phyloP scores from a whole-genome alignment of 2,113 vertebrate genomes.

The Pluvianellus socialis region DNA sequence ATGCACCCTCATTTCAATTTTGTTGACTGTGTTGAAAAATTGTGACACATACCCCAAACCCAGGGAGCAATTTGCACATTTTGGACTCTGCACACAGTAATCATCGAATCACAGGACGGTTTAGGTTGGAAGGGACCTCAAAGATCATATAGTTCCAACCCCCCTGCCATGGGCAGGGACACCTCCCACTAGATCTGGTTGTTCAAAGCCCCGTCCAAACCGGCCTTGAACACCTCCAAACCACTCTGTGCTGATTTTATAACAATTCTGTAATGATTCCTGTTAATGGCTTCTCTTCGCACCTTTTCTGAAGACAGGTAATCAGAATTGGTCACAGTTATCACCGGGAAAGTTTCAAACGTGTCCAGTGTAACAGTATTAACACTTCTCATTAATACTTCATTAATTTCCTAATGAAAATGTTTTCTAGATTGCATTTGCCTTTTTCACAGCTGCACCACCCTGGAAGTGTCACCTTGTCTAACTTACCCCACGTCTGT shows the following conservation, averaged over 20 bases:
- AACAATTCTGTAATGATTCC: background rate
- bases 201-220: no score
- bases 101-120: no score
- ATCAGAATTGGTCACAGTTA: background rate
- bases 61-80: background rate
- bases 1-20: background rate
- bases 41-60: accelerated
- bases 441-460: background rate
- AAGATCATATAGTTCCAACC: no score
- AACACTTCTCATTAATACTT: background rate
- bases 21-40: background rate
- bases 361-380: accelerated
- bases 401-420: background rate
- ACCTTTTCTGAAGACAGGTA: background rate
- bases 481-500: background rate
- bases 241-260: background rate
- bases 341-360: background rate
- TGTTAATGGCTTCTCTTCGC: background rate
- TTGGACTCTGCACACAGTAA: background rate
- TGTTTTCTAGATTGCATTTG: background rate
- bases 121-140: no score
- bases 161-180: no score
- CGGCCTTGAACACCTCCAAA: background rate
- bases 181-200: no score
- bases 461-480: background rate